Conservation (phyloP, 2,888 invertebrate genomes). For the Archips crataeganus region DNA sequence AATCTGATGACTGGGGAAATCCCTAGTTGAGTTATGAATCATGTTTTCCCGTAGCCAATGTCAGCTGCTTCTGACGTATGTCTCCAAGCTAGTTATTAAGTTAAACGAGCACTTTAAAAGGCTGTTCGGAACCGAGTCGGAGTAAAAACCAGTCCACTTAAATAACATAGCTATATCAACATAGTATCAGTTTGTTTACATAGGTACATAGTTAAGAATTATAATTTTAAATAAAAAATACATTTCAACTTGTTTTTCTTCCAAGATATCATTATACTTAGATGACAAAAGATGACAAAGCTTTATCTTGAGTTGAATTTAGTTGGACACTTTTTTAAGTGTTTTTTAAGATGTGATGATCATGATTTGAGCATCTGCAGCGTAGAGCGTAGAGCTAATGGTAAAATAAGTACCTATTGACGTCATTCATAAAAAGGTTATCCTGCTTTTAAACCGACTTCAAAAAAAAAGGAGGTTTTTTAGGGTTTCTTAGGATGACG, state of each 20-base stretch:
- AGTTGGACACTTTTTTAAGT: background rate
- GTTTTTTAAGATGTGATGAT: background rate
- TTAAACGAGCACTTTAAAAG: background rate
- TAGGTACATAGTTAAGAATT: background rate
- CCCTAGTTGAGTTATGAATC: constrained; percentile 13
- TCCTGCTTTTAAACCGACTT: no score
- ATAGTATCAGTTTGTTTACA: background rate
- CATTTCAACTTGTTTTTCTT: background rate
- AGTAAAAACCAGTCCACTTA: background rate
- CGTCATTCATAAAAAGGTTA: background rate
- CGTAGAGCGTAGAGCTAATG: background rate
- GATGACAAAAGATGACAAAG: constrained; percentile 2
- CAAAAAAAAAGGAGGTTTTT: no score
- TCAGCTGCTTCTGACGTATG: background rate
- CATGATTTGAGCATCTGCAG: background rate
- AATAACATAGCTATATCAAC: background rate
- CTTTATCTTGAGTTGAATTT: background rate
- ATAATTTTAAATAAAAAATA: background rate
- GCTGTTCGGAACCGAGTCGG: background rate
- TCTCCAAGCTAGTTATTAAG: background rate
- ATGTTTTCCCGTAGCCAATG: constrained; percentile 2
- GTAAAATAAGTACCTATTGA: background rate
- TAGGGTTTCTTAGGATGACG: background rate
- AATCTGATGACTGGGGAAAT: constrained; percentile 17
- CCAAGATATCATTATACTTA: background rate